phyloP scores from a whole-genome alignment of 2,113 vertebrate species.

The Rostratula benghalensis region DNA sequence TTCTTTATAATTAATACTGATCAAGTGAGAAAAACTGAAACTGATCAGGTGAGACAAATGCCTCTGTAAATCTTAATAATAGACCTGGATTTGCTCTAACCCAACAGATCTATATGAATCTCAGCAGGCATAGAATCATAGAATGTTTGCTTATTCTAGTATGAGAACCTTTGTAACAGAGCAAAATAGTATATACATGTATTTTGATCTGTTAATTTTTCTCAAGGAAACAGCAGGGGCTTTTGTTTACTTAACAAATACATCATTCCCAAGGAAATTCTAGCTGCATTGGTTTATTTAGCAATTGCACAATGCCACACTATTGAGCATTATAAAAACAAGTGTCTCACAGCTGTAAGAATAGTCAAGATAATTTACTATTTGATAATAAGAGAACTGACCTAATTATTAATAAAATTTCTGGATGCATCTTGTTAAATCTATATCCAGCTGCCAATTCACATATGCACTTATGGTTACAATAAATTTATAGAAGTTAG shows the following conservation, averaged over 20 bases:
- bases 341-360: not conserved
- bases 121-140: not conserved
- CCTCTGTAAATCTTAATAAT: not conserved
- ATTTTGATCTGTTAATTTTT: constrained; percentile 51
- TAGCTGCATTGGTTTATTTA: constrained; percentile 15
- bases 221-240: constrained; percentile 39
- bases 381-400: not conserved
- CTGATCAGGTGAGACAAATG: not conserved
- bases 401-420: not conserved
- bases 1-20: not conserved
- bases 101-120: not conserved
- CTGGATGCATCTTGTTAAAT: not conserved
- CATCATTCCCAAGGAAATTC: constrained; percentile 11
- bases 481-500: not conserved
- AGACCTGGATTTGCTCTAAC: not conserved
- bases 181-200: not conserved
- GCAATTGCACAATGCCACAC: not conserved
- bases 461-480: not conserved
- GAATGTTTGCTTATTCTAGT: constrained; percentile 13
- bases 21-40: not conserved
- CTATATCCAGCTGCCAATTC: not conserved
- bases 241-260: constrained; percentile 36
- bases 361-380: not conserved
- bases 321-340: not conserved
- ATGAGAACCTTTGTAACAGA: constrained; percentile 3